These are phyloP conservation scores for Atta texana DNA, from an alignment of 1,140 invertebrate genomes.

Conservation along the genomic window DNA sequence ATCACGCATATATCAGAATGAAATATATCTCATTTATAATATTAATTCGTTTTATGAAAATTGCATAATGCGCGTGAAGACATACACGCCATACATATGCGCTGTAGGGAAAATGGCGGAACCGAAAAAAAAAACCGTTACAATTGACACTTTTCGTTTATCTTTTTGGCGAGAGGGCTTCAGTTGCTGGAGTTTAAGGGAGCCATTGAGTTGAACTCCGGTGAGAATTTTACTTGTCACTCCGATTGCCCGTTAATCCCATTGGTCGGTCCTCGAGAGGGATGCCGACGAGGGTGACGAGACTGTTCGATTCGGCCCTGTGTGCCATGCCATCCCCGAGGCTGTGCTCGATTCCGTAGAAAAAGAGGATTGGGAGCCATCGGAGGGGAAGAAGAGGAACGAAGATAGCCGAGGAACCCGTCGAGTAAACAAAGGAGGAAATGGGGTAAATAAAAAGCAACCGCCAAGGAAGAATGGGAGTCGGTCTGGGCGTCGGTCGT, in stretches of 20 bases:
- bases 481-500: conserved; percentile 17
- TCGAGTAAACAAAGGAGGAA: conserved; percentile 81
- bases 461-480: conserved; percentile 61
- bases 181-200: conserved; percentile 53
- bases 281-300: conserved; percentile 55
- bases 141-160: conserved; percentile 36
- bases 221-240: conserved; percentile 55
- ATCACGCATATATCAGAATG: neutral
- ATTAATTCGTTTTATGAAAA: conserved; percentile 25
- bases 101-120: neutral
- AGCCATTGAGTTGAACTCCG: conserved; percentile 39
- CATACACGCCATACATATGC: no score
- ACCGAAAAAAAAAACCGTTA: neutral
- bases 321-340: neutral
- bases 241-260: conserved; percentile 66
- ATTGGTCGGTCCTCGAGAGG: conserved; percentile 44
- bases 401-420: conserved; percentile 56
- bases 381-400: conserved; percentile 2
- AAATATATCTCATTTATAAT: conserved; percentile 4
- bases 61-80: neutral
- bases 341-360: conserved; percentile 41
- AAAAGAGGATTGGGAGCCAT: conserved; percentile 9
- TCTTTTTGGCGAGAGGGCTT: conserved; percentile 47
- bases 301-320: conserved; percentile 63
- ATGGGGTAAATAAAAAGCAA: conserved; percentile 83